These are phyloP conservation scores for Hydractinia echinata DNA, from an alignment of 30 jellyfish, hydroid and myxozoan species.

Conservation along the genomic window DNA sequence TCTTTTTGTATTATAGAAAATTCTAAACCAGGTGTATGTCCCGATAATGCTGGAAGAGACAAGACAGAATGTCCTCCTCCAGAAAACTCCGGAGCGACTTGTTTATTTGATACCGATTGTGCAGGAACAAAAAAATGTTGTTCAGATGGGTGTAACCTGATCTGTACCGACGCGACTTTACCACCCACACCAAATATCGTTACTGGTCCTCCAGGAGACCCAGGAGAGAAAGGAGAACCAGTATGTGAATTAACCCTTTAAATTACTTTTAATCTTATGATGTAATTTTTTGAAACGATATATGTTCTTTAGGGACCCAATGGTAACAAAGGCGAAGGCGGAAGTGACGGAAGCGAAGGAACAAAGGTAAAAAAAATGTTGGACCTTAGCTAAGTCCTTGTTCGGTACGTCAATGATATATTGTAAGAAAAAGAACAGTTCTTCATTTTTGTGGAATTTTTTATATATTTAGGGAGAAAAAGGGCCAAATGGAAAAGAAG, in stretches of 20 bases:
- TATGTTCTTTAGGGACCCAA: constrained; percentile 29
- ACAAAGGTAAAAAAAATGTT: constrained; percentile 11
- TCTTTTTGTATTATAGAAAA: neutral
- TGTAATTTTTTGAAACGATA: too few species aligned
- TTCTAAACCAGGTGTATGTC: neutral
- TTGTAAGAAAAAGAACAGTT: neutral
- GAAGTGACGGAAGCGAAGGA: constrained; percentile 27
- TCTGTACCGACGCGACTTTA: constrained; percentile 5
- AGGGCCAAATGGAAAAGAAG: constrained; percentile 35
- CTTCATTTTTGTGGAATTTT: neutral
- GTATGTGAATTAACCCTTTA: constrained; percentile 2
- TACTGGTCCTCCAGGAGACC: constrained; percentile 50
- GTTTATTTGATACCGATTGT: constrained; percentile 40
- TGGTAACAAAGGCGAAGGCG: constrained; percentile 22
- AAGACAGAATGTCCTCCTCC: constrained; percentile 4
- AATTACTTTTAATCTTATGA: neutral
- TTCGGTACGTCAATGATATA: neutral
- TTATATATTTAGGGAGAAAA: constrained; percentile 20
- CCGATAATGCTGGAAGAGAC: neutral
- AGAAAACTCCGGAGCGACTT: constrained; percentile 6
- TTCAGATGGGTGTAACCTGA: constrained; percentile 29
- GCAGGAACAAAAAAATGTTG: constrained; percentile 35
- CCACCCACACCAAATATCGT: constrained; percentile 27
- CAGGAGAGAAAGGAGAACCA: constrained; percentile 48
- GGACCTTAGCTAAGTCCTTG: neutral